These are phyloP conservation scores for Paradisaea rubra DNA, from an alignment of 2,113 vertebrate species.

Conservation along the genomic window DNA sequence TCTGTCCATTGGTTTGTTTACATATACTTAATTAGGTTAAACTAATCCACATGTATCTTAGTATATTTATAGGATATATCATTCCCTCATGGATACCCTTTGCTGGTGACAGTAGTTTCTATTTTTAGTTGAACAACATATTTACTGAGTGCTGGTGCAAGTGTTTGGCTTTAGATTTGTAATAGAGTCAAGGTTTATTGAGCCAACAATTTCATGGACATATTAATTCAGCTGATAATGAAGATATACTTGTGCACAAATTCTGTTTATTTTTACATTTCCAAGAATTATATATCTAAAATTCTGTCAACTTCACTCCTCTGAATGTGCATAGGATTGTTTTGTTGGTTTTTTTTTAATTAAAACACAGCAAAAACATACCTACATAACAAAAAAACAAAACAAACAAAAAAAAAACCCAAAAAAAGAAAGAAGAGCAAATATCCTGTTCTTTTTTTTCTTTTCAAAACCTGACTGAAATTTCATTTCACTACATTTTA, in stretches of 20 bases:
- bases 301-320: neutral
- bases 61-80: slow-evolving; percentile 56
- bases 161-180: slow-evolving; percentile 17
- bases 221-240: neutral
- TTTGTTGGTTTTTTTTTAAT: neutral
- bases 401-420: too few species aligned
- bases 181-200: neutral
- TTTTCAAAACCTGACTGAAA: neutral
- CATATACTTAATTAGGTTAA: neutral
- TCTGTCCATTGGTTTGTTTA: neutral
- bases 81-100: slow-evolving; percentile 1
- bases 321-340: neutral
- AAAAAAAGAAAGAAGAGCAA: neutral
- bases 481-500: neutral
- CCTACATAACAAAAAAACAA: neutral
- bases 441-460: neutral
- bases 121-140: slow-evolving; percentile 54
- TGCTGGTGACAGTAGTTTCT: slow-evolving; percentile 19
- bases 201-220: neutral
- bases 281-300: neutral
- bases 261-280: neutral
- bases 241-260: neutral
- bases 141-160: neutral
- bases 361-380: neutral
- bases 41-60: slow-evolving; percentile 16